A percentile compares a stretch with the other conserved stretches of the same genome.
Evolutionary conservation across 2,113 vertebrate genomes (phyloP).

Genomic region (Chauna torquata): DNA sequence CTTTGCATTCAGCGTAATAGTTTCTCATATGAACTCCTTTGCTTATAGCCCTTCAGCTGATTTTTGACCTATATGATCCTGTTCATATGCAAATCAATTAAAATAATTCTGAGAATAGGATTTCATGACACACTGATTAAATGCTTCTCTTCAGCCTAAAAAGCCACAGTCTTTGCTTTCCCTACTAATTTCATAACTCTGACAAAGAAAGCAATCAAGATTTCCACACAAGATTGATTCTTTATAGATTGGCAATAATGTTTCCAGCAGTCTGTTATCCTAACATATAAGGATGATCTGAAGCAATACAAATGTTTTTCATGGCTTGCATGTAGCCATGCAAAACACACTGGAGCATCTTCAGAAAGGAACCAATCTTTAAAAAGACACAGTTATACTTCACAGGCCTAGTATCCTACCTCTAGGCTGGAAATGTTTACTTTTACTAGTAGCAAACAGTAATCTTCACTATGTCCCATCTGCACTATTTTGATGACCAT

Average conservation of each 20-base stretch:
- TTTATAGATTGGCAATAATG: background rate
- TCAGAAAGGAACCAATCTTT: background rate
- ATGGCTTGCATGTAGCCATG: background rate
- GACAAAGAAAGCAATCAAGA: background rate
- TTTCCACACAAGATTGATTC: background rate
- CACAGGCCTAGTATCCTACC: background rate
- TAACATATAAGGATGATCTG: background rate
- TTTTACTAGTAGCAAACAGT: background rate
- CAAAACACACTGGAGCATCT: background rate
- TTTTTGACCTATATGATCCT: constrained; percentile 28
- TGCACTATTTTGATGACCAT: background rate
- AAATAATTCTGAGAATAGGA: background rate
- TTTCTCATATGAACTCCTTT: background rate
- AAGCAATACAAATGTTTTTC: background rate
- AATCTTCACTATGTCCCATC: background rate
- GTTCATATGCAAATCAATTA: constrained; percentile 22
- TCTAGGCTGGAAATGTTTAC: background rate
- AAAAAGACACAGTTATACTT: background rate
- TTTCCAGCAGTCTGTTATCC: background rate
- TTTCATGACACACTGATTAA: constrained; percentile 12
- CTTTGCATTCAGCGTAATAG: background rate
- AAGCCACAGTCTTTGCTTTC: background rate
- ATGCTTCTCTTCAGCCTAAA: constrained; percentile 11
- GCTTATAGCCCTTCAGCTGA: constrained; percentile 6
- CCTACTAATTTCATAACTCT: background rate